Percentiles rank a stretch among this genome's conserved stretches.
phyloP scores from a whole-genome alignment of 2,888 invertebrate species.

The Zygothrica quintamaculata region DNA sequence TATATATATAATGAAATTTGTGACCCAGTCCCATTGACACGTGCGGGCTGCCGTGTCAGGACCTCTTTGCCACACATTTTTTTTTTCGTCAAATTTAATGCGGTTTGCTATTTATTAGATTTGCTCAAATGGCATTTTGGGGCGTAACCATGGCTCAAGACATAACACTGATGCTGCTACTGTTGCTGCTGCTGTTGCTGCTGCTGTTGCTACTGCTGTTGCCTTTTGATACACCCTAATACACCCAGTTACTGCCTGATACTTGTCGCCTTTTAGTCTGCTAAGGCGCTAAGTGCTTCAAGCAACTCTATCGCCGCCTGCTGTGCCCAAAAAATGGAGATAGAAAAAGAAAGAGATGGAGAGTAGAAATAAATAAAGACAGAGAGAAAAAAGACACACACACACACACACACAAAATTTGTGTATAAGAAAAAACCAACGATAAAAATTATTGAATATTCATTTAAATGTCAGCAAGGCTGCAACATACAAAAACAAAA shows the following conservation, averaged over 20 bases:
- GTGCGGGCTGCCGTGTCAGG: conserved; percentile 42
- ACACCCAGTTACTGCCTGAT: too few relatives aligned
- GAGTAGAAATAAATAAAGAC: conserved; percentile 1
- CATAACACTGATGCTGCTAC: conserved; percentile 5
- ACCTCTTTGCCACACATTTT: conserved; percentile 16
- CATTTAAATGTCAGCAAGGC: conserved; percentile 70
- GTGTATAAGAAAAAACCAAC: conserved; percentile 1
- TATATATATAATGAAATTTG: conserved; percentile 59
- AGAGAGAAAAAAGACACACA: too few relatives aligned
- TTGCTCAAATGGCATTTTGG: conserved; percentile 69
- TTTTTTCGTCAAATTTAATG: conserved; percentile 65
- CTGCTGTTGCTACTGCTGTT: conserved; percentile 1
- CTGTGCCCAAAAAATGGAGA: conserved; percentile 13
- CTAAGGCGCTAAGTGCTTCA: conserved; percentile 65
- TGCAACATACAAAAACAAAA: too few relatives aligned
- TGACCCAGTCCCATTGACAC: conserved; percentile 63
- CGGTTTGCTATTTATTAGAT: conserved; percentile 75
- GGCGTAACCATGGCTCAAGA: conserved; percentile 11
- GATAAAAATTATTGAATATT: conserved; percentile 73
- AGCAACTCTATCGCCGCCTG: conserved; percentile 38
- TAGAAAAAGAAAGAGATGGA: conserved; percentile 1
- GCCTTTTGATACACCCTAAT: too few relatives aligned
- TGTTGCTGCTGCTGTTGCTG: conserved; percentile 30
- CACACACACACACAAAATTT: too few relatives aligned
- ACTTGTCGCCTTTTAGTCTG: conserved; percentile 27